Evolutionary conservation across 2,113 vertebrate species (phyloP), one percentile per base, ranked within the genome.

Genomic region (Brachyhypopomus gauderio): DNA sequence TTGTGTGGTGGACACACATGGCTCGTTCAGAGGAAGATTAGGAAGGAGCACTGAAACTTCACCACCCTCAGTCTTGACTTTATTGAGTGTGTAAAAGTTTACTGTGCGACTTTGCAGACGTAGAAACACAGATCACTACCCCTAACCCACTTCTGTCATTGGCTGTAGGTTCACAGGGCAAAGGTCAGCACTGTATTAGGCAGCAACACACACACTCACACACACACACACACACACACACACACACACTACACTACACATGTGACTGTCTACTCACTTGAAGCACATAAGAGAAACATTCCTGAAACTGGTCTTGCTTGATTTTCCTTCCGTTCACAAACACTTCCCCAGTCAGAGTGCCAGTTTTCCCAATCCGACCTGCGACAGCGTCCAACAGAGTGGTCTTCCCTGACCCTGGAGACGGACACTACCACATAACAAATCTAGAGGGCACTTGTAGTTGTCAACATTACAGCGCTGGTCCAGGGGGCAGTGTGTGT

Each of bases 241-340:
- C 80, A 81, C 23, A 75, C 19, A 41, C 58, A 70, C 30, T 14
- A 11, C 11, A 3, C 20, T 11, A 23, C 30, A 30, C 30, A 30
- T 56, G 36, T 80, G 69, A 20, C 56, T 62, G 8, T 5, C 14
- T 64, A 45, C 88, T 36, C 89, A 98, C 97, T 96, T 99, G 97
- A 84, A 95, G 94, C 16, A 98, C 95, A 0, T 98, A 99, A 69
- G 96, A 98, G 91, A 98, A 96, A 80, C 96, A 98, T 88, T 98
- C 95, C 90, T 95, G 95, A 89, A 96, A 97, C 88, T 98, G 92
- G 0, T 95, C 93, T 78, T 87, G 91, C 80, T 90, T 96, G 85
- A 98, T 85, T 66, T 90, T 90, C 67, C 3, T 89, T 45, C 97
- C 97, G 0, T 98, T 98, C 64, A 98, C 84, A 0, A 88, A 95